Percentiles rank a stretch among this genome's conserved stretches.
These are phyloP conservation scores for Aurelia sp. DNA, from an alignment of 30 jellyfish, hydroid and myxozoan species.

Conservation along the genomic window DNA sequence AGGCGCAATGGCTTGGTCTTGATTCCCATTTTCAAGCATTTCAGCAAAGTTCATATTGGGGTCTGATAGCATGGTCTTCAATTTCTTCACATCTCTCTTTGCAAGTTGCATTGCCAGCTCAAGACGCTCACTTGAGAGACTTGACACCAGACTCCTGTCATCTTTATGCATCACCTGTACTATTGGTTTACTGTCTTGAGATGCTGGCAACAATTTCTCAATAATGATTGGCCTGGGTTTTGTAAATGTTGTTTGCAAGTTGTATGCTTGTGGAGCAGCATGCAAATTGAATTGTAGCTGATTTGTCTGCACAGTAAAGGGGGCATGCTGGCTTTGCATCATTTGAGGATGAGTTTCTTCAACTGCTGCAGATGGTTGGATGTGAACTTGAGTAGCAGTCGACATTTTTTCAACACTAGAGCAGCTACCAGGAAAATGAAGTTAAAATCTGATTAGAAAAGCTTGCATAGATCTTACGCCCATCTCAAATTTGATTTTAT, in stretches of 20 bases:
- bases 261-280: constrained; percentile 31
- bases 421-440: too few relatives aligned
- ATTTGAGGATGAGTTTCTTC: background rate
- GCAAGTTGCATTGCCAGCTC: constrained; percentile 92
- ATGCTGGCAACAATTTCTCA: constrained; percentile 70
- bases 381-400: background rate
- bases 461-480: background rate
- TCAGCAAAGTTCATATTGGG: constrained; percentile 25
- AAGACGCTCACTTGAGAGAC: constrained; percentile 83
- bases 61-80: constrained; percentile 68
- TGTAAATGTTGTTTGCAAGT: constrained; percentile 49
- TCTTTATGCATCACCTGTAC: background rate
- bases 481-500: too few relatives aligned
- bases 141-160: background rate
- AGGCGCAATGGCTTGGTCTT: background rate
- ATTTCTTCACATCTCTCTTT: constrained; percentile 77
- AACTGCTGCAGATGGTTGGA: background rate
- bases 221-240: constrained; percentile 89
- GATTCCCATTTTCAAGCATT: background rate
- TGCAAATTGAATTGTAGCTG: constrained; percentile 76
- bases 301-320: constrained; percentile 12
- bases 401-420: too few relatives aligned
- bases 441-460: background rate
- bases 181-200: background rate
- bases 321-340: background rate